Conservation (phyloP, 35 echinoderm and acorn worm genomes). For the Lytechinus pictus region DNA sequence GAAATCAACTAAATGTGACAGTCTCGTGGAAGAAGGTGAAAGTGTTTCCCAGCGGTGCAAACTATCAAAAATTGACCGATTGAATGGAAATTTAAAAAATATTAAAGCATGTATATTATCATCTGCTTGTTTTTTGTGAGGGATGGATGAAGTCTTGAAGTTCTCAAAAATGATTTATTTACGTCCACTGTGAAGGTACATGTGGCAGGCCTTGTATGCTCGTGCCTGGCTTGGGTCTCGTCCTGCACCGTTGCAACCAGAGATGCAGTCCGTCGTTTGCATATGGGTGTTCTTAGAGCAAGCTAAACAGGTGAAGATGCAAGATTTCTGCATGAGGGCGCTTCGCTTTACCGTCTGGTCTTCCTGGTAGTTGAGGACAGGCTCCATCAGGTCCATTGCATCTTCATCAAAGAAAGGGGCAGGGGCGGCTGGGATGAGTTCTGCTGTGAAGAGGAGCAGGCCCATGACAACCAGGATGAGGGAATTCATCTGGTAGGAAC, state of each 20-base stretch:
- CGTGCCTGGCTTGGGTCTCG: background rate
- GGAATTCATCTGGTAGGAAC: constrained; percentile 36
- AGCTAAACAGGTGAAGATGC: background rate
- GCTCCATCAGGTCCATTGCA: background rate
- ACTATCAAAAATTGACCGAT: background rate
- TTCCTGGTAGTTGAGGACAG: background rate
- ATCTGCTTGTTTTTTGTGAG: background rate
- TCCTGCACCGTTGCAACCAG: background rate
- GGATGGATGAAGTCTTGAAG: background rate
- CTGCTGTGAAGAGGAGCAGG: constrained; percentile 34
- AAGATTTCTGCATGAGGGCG: background rate
- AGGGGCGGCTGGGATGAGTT: constrained; percentile 33
- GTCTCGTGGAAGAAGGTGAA: background rate
- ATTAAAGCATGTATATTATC: background rate
- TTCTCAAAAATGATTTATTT: background rate
- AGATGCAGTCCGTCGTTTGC: constrained; percentile 16
- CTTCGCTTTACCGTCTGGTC: background rate
- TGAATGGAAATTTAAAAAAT: background rate
- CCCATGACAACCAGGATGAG: constrained; percentile 36
- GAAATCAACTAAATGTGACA: background rate
- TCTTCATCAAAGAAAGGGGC: constrained; percentile 28
- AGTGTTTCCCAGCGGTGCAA: background rate
- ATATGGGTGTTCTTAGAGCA: constrained; percentile 21
- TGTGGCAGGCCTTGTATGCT: constrained; percentile 37
- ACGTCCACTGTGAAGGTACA: constrained; percentile 23